A percentile compares a stretch with the other conserved stretches of the same genome.
Conservation (phyloP, 2,797 vertebrate species). For the Ceryle rudis region DNA sequence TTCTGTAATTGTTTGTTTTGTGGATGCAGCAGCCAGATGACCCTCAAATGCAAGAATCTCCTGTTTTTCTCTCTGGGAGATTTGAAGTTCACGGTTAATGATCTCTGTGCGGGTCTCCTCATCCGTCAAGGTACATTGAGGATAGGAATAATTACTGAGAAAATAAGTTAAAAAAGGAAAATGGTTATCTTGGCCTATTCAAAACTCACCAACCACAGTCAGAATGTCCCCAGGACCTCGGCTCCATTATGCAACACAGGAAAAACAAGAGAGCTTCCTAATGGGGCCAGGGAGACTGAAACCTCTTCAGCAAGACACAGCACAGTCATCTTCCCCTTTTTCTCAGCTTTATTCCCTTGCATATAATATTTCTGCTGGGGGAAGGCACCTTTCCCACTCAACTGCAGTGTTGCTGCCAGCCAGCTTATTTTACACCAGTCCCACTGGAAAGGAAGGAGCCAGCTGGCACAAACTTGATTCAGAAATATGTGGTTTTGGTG, state of each 20-base stretch:
- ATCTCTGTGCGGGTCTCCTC: conserved; percentile 96
- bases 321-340: neutral
- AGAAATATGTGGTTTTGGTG: neutral
- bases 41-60: conserved; percentile 98
- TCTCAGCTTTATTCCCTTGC: neutral
- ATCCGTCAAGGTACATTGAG: conserved; percentile 93
- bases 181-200: neutral
- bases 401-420: neutral
- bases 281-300: neutral
- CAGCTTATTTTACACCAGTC: neutral
- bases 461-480: neutral
- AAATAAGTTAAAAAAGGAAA: neutral
- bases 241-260: fast-evolving
- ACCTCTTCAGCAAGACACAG: neutral
- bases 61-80: conserved; percentile 95
- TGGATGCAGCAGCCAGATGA: conserved; percentile 95
- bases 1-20: conserved; percentile 98
- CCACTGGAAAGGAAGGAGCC: neutral
- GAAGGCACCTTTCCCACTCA: neutral
- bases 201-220: neutral
- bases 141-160: conserved; percentile 93
- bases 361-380: neutral
- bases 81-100: conserved; percentile 94
- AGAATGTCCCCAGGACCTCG: neutral
- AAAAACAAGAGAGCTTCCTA: neutral